These are phyloP conservation scores for Thamnaconus septentrionalis DNA, from an alignment of 2,113 vertebrate species.

Conservation along the genomic window DNA sequence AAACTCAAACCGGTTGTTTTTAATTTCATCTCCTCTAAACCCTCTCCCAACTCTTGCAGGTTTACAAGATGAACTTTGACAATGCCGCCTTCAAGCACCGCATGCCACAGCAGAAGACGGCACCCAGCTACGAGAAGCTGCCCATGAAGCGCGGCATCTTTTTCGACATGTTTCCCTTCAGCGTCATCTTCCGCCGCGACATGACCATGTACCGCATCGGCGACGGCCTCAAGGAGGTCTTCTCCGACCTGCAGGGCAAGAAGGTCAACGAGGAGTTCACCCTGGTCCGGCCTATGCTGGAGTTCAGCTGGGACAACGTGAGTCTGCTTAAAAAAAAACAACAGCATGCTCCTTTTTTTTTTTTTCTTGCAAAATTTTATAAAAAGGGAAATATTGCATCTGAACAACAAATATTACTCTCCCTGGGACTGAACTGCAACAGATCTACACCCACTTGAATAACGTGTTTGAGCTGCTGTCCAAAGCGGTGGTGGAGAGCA, in stretches of 20 bases:
- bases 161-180: conserved; percentile 81
- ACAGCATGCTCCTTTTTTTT: background rate
- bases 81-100: conserved; percentile 79
- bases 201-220: conserved; percentile 78
- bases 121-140: conserved; percentile 77
- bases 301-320: conserved; percentile 80
- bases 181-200: conserved; percentile 75
- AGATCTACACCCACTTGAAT: conserved; percentile 78
- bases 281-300: conserved; percentile 76
- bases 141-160: conserved; percentile 78
- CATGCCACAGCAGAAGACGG: conserved; percentile 76
- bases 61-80: conserved; percentile 82
- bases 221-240: conserved; percentile 76
- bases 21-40: too few species aligned
- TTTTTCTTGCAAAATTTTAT: too few species aligned
- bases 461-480: conserved; percentile 78
- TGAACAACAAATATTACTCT: too few species aligned
- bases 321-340: conserved; percentile 16
- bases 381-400: too few species aligned
- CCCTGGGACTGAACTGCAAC: background rate
- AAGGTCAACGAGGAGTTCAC: conserved; percentile 78
- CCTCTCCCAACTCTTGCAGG: conserved; percentile 33
- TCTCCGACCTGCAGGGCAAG: conserved; percentile 79
- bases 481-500: conserved; percentile 74
- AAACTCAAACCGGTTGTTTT: too few species aligned